phyloP scores from a whole-genome alignment of 1,140 invertebrate species.

The Vanessa tameamea region DNA sequence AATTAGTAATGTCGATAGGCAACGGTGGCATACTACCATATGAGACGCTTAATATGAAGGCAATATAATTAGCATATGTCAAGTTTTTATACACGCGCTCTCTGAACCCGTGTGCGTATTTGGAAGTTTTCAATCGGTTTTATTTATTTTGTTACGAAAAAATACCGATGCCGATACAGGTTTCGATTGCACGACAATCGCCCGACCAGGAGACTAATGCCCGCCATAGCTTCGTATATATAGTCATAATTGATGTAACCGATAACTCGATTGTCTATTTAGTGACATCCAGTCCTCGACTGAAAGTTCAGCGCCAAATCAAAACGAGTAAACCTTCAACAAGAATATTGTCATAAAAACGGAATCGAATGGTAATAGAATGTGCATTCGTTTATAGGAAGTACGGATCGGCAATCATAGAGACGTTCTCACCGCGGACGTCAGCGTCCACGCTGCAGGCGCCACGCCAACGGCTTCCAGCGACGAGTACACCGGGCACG shows the following conservation, averaged over 20 bases:
- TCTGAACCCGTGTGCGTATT: constrained; percentile 20
- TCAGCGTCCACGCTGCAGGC: not conserved
- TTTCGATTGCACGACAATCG: constrained; percentile 1
- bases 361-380: constrained; percentile 14
- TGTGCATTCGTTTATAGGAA: constrained; percentile 15
- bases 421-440: constrained; percentile 19
- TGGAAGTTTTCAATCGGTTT: constrained; percentile 3
- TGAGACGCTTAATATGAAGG: constrained; percentile 37
- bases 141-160: constrained; percentile 3
- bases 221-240: too few relatives aligned
- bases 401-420: constrained; percentile 6
- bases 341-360: not conserved
- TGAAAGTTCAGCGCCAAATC: not conserved
- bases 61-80: constrained; percentile 36
- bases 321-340: not conserved
- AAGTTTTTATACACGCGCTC: constrained; percentile 37
- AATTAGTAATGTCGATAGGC: constrained; percentile 27
- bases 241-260: too few relatives aligned
- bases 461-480: constrained; percentile 17
- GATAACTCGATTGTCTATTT: too few relatives aligned
- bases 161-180: constrained; percentile 11
- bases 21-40: constrained; percentile 22
- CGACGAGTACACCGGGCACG: not conserved
- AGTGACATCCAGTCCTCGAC: not conserved
- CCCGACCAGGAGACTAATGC: not conserved